Evolutionary conservation across 2,888 invertebrate genomes (phyloP).

Genomic region (Odontothrips loti): DNA sequence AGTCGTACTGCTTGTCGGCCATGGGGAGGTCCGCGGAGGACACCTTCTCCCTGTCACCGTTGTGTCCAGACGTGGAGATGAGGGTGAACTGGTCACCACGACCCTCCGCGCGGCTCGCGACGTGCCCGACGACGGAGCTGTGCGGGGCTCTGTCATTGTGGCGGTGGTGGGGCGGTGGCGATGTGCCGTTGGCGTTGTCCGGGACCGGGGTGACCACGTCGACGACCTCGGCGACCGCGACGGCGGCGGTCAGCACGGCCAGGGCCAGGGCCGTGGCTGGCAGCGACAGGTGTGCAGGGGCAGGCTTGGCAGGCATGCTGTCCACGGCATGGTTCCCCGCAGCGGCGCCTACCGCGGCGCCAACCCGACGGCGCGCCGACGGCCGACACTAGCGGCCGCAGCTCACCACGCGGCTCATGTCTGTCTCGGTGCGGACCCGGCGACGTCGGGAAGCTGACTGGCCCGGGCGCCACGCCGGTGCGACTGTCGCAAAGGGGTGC

Average conservation of each 20-base stretch:
- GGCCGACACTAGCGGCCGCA: not conserved
- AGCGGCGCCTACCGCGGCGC: not conserved
- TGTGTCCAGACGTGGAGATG: not conserved
- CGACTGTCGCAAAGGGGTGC: constrained; percentile 12
- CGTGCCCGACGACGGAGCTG: not conserved
- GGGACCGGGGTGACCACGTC: not conserved
- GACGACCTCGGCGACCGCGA: not conserved
- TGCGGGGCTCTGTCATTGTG: not conserved
- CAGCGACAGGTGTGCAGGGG: not conserved
- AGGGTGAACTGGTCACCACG: not conserved
- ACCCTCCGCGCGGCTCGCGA: not conserved
- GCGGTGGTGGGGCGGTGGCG: not conserved
- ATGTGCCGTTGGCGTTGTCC: no score
- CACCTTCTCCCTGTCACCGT: not conserved
- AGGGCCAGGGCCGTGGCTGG: constrained; percentile 3
- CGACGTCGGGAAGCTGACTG: not conserved
- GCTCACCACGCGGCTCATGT: not conserved
- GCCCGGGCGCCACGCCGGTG: not conserved
- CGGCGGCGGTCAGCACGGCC: not conserved
- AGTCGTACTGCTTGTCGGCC: constrained; percentile 16
- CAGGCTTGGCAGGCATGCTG: constrained; percentile 13
- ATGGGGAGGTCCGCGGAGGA: not conserved
- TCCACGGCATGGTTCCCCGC: constrained; percentile 5
- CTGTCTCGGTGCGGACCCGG: not conserved
- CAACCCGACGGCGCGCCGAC: not conserved